phyloP scores from a whole-genome alignment of 2,113 vertebrate species.

The Caranx ignobilis region DNA sequence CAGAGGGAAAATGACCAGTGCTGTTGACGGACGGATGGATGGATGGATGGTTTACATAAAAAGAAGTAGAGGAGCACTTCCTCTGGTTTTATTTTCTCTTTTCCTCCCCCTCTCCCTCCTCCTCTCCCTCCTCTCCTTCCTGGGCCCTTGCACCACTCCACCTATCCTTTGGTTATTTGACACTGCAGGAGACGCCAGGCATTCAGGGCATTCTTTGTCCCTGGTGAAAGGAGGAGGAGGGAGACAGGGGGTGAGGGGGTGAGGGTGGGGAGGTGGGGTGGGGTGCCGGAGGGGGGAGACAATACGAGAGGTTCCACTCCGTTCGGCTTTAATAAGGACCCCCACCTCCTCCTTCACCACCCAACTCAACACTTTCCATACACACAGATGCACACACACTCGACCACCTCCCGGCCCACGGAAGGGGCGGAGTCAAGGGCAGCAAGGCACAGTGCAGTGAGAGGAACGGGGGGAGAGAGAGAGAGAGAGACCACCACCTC shows the following conservation, averaged over 20 bases:
- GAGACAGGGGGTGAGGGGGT: constrained; percentile 38
- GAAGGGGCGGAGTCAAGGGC: constrained; percentile 69
- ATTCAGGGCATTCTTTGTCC: constrained; percentile 80
- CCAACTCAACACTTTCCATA: constrained; percentile 15
- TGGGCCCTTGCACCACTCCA: constrained; percentile 52
- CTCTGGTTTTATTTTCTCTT: constrained; percentile 5
- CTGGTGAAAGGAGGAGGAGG: constrained; percentile 67
- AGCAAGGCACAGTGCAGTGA: constrained; percentile 49
- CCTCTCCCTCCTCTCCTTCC: constrained; percentile 34
- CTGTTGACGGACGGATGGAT: neutral
- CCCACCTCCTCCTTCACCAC: constrained; percentile 20
- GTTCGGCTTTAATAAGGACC: constrained; percentile 70
- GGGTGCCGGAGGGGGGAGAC: constrained; percentile 59
- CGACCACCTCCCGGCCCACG: constrained; percentile 59
- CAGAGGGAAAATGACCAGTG: neutral
- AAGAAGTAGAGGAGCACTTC: constrained; percentile 12
- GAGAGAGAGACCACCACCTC: constrained; percentile 20
- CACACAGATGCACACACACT: constrained; percentile 37
- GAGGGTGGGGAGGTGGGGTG: constrained; percentile 37
- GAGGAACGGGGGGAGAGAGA: constrained; percentile 11
- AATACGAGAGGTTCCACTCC: constrained; percentile 76
- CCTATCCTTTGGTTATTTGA: constrained; percentile 75
- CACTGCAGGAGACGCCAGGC: constrained; percentile 79
- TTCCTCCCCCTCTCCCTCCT: constrained; percentile 34
- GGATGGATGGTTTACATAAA: neutral